phyloP scores from a whole-genome alignment of 1,140 invertebrate genomes.

The Bombus pyrosoma region DNA sequence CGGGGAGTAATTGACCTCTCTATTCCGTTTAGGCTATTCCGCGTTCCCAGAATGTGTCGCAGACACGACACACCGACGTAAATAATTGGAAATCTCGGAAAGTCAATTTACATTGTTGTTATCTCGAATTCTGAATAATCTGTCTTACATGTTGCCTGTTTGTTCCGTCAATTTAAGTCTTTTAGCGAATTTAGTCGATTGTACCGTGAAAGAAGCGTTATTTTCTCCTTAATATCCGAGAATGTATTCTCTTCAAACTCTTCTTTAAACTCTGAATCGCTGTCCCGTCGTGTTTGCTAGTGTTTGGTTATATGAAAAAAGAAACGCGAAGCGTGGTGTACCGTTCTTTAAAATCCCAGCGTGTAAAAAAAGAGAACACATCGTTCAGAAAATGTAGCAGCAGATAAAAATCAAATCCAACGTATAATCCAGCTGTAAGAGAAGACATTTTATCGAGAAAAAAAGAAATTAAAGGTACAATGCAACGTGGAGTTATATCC shows the following conservation, averaged over 20 bases:
- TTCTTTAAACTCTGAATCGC: too few species aligned
- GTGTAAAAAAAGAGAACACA: neutral
- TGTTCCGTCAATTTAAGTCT: too few species aligned
- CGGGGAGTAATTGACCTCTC: conserved; percentile 37
- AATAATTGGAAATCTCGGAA: conserved; percentile 8
- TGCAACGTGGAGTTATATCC: neutral
- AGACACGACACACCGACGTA: neutral
- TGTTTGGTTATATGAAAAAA: neutral
- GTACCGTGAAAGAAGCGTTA: too few species aligned
- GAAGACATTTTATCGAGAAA: neutral
- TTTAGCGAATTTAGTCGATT: too few species aligned
- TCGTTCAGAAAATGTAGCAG: neutral
- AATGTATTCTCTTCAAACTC: too few species aligned
- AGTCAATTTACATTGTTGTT: neutral
- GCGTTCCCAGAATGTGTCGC: neutral
- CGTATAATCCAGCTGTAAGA: neutral
- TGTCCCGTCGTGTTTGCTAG: neutral
- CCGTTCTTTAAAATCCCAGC: neutral
- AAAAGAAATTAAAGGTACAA: neutral
- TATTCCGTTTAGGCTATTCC: neutral
- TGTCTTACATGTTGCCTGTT: neutral
- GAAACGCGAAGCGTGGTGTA: neutral
- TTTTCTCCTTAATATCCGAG: too few species aligned
- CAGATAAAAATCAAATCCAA: neutral
- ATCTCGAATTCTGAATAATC: too few species aligned